Base-by-base conservation (phyloP, 2,797 vertebrate species). In the Enteromius viviparus region DNA sequence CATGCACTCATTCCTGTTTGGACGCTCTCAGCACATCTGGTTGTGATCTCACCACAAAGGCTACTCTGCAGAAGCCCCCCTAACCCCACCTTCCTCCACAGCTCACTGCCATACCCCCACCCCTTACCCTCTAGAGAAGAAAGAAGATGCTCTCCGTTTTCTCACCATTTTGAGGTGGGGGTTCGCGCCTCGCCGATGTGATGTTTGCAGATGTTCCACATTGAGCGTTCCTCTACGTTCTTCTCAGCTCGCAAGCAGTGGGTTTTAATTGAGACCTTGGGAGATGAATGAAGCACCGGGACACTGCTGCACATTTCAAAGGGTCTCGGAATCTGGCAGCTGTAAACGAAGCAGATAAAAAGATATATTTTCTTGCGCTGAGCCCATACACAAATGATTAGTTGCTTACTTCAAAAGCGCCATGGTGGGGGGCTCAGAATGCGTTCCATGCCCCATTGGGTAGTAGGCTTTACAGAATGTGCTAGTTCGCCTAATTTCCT, bases 1-100 rank as follows among this genome's bases (percentile, higher is more conserved):
- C 94, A 93, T 91, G 91, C 94, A 92, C 93, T 93, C 93, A 90
- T 94, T 94, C 92, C 91, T 93, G 93, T 94, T 95, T 94, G 92
- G 94, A 94, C 92, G 92, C 93, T 94, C 92, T 93, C 88, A 86
- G 89, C 91, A 93, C 94, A 95, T 95, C 94, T 96, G 95, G 94
- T 93, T 94, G 93, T 93, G 93, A 95, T 96, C 93, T 93, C 89
- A 91, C 91, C 93, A 94, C 92, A 94, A 94, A 94, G 91, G 92
- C 85, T 89, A 90, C 79, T 88, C 90, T 89, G 91, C 78, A 83
- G 89, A 93, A 84, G 85, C 90, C 90, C 92, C 82, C 90, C 90
- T 85, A 89, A 47, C 76, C 26, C 74, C 37, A 68, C 76, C 62
- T 29, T 70, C 62, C 49, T 80, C 70, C 77, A 68, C 80, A 82